Percentiles rank a stretch among this genome's conserved stretches.
These are phyloP conservation scores for Lampropteryx suffumata DNA, from an alignment of 2,888 invertebrate species.

Conservation along the genomic window DNA sequence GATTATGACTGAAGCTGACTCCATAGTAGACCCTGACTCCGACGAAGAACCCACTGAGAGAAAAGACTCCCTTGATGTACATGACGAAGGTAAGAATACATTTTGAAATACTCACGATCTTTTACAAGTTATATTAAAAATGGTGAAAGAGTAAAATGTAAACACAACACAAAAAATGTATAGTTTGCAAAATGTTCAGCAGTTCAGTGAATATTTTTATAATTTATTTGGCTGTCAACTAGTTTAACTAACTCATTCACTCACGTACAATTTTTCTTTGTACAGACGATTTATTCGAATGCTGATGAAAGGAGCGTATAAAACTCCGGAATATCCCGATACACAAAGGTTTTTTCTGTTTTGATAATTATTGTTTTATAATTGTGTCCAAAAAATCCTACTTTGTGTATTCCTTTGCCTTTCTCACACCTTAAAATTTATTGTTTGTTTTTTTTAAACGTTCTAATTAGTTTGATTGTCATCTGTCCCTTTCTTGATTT, in stretches of 20 bases:
- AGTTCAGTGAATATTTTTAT: no score
- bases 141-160: no score
- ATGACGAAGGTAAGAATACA: constrained; percentile 77
- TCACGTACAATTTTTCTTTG: constrained; percentile 48
- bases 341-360: constrained; percentile 55
- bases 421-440: neutral
- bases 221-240: no score
- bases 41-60: constrained; percentile 69
- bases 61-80: constrained; percentile 75
- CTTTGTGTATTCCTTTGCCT: neutral
- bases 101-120: no score
- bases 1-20: constrained; percentile 72
- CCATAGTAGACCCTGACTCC: constrained; percentile 65
- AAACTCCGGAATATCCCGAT: constrained; percentile 54
- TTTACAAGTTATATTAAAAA: no score
- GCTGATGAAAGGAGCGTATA: constrained; percentile 66
- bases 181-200: no score
- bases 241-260: constrained; percentile 17
- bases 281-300: constrained; percentile 70
- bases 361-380: neutral
- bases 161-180: no score
- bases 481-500: constrained; percentile 5
- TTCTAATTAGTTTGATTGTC: neutral
- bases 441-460: no score
- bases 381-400: neutral